phyloP scores from a whole-genome alignment of 2,113 vertebrate genomes.

The Onychostoma macrolepis region DNA sequence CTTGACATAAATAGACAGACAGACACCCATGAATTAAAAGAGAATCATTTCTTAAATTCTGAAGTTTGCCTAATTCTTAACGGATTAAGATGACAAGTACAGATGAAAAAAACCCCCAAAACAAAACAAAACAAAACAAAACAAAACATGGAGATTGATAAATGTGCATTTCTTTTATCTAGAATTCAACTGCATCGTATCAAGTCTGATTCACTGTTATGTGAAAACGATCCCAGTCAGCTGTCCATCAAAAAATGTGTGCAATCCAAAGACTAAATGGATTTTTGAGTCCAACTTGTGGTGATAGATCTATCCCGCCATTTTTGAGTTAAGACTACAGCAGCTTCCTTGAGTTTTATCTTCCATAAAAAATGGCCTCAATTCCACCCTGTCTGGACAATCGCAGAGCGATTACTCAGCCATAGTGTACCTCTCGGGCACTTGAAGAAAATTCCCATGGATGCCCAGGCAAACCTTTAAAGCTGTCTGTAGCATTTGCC shows the following conservation, averaged over 20 bases:
- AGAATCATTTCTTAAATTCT: neutral
- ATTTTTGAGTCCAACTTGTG: slow-evolving; percentile 58
- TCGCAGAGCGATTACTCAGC: slow-evolving; percentile 28
- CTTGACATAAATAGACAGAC: neutral
- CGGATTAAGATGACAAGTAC: too few relatives aligned
- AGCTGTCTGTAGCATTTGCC: slow-evolving; percentile 43
- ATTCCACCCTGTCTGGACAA: slow-evolving; percentile 43
- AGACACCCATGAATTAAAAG: neutral
- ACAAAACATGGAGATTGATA: neutral
- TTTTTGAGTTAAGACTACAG: slow-evolving; percentile 28
- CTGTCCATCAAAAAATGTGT: slow-evolving; percentile 38
- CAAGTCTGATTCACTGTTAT: slow-evolving; percentile 8
- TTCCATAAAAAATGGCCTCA: slow-evolving; percentile 34
- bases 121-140: neutral
- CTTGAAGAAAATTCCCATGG: slow-evolving; percentile 28
- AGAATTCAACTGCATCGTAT: slow-evolving; percentile 65
- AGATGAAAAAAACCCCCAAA: neutral
- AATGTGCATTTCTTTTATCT: slow-evolving; percentile 61
- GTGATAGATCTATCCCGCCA: neutral
- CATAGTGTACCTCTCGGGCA: slow-evolving; percentile 2
- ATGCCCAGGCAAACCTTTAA: slow-evolving; percentile 34
- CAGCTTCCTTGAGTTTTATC: slow-evolving; percentile 32
- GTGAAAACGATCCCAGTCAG: slow-evolving; percentile 4
- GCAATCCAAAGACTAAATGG: slow-evolving; percentile 55
- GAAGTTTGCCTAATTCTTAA: neutral